These are phyloP conservation scores for Bubo bubo DNA, from an alignment of 2,113 vertebrate species.

Conservation along the genomic window DNA sequence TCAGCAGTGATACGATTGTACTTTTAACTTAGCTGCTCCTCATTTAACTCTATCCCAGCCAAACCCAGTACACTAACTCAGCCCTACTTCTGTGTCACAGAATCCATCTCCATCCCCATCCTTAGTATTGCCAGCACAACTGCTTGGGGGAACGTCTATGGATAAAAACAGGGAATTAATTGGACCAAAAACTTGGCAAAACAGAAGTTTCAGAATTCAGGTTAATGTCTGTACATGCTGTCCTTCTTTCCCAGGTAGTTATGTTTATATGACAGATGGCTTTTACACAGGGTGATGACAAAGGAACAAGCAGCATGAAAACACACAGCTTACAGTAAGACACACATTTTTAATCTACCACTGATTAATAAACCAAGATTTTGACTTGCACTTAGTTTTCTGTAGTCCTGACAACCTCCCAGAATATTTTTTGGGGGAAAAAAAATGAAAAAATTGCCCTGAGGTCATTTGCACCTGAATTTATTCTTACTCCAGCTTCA, in stretches of 20 bases:
- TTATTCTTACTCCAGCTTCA: background rate
- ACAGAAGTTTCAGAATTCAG: background rate
- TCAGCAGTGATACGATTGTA: background rate
- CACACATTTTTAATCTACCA: background rate
- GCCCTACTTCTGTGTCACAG: background rate
- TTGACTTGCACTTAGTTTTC: background rate
- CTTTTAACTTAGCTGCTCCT: background rate
- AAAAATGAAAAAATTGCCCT: background rate
- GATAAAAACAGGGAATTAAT: background rate
- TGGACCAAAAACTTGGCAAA: background rate
- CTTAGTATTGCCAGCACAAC: background rate
- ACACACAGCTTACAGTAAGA: background rate
- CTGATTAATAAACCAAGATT: background rate
- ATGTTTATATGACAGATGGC: background rate
- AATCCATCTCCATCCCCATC: background rate
- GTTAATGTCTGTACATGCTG: background rate
- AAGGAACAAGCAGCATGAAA: background rate
- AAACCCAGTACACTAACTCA: background rate
- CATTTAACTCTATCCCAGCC: background rate
- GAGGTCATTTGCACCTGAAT: background rate
- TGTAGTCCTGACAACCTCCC: background rate
- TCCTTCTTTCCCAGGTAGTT: background rate
- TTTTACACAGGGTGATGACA: background rate
- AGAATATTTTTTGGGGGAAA: background rate
- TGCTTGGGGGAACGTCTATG: background rate